Evolutionary conservation across 1,140 invertebrate genomes (phyloP).

Genomic region (Olivierus martensii): DNA sequence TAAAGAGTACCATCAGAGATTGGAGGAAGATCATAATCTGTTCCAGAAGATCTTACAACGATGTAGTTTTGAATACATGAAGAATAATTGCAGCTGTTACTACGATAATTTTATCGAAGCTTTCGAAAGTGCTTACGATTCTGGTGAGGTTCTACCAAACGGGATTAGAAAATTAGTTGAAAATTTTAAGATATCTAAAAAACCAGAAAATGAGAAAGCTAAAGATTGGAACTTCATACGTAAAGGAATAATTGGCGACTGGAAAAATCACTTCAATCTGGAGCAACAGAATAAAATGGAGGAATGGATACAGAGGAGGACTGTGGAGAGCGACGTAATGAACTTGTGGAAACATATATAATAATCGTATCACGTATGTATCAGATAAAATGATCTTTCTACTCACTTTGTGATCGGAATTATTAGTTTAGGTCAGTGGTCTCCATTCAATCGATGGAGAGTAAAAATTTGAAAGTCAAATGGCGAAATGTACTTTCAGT

Average conservation of each 20-base stretch:
- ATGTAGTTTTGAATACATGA: conserved; percentile 36
- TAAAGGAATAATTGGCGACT: conserved; percentile 33
- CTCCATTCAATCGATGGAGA: too few relatives aligned
- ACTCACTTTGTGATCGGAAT: too few relatives aligned
- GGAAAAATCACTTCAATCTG: conserved; percentile 32
- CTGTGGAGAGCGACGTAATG: not conserved
- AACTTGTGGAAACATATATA: too few relatives aligned
- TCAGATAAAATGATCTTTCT: too few relatives aligned
- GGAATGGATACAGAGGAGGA: conserved; percentile 17
- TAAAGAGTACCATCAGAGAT: conserved; percentile 14
- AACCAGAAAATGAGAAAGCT: conserved; percentile 27
- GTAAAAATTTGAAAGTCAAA: too few relatives aligned
- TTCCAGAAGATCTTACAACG: conserved; percentile 26
- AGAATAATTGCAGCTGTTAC: conserved; percentile 24
- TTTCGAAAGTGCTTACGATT: not conserved
- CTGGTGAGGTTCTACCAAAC: not conserved
- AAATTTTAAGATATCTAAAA: conserved; percentile 34
- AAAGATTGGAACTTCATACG: conserved; percentile 25
- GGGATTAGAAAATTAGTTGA: conserved; percentile 13
- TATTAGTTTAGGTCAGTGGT: too few relatives aligned
- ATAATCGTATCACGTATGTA: too few relatives aligned
- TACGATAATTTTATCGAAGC: not conserved
- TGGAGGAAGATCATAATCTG: conserved; percentile 24
- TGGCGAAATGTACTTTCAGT: too few relatives aligned
- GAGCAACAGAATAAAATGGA: conserved; percentile 30